Evolutionary conservation across 2,113 vertebrate genomes (phyloP).

Genomic region (Otus sunia): DNA sequence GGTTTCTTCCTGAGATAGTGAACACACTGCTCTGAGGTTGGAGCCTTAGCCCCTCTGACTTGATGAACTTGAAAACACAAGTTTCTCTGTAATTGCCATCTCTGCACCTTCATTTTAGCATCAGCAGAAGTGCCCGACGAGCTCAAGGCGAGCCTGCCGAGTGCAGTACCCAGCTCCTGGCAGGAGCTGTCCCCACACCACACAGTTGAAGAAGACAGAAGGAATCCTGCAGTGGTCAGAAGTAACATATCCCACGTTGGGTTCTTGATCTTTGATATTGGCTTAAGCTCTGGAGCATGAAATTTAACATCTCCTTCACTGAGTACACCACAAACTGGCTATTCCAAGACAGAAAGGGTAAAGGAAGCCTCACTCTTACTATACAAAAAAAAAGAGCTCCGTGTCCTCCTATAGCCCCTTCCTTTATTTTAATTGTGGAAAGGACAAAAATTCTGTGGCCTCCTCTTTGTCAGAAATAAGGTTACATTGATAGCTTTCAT

Average conservation of each 20-base stretch:
- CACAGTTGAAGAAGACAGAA: not conserved
- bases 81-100: not conserved
- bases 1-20: not conserved
- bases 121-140: not conserved
- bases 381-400: rapidly evolving
- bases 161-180: not conserved
- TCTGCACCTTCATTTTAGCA: not conserved
- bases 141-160: not conserved
- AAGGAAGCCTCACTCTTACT: not conserved
- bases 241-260: not conserved
- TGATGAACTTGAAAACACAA: not conserved
- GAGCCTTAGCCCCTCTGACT: not conserved
- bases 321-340: not conserved
- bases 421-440: not conserved
- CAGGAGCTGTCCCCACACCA: not conserved
- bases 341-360: not conserved
- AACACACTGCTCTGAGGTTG: not conserved
- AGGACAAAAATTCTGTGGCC: not conserved
- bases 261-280: not conserved
- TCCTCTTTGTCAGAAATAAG: not conserved
- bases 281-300: not conserved
- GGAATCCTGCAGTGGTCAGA: not conserved
- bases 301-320: not conserved
- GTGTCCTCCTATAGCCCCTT: not conserved
- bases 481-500: not conserved